Evolutionary conservation across 2,113 vertebrate genomes (phyloP).

Genomic region (Dicentrarchus labrax): DNA sequence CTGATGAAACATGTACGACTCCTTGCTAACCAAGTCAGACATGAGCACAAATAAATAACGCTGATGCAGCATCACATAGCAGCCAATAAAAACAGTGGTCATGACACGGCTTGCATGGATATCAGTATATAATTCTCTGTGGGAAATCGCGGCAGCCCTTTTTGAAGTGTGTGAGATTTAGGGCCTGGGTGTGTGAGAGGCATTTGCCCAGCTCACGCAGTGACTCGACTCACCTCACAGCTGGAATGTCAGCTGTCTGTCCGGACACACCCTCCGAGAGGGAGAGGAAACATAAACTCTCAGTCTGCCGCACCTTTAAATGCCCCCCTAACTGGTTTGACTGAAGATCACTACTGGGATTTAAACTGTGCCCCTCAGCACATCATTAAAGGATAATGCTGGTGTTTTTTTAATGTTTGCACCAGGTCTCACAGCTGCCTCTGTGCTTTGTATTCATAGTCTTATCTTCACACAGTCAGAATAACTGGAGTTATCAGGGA

Average conservation of each 20-base stretch:
- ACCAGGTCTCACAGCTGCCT: neutral
- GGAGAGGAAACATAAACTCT: slow-evolving; percentile 70
- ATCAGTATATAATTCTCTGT: slow-evolving; percentile 56
- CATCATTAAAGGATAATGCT: slow-evolving; percentile 37
- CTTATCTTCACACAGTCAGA: slow-evolving; percentile 18
- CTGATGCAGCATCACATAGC: neutral
- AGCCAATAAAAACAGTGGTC: slow-evolving; percentile 51
- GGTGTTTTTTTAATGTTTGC: neutral
- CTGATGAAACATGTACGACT: neutral
- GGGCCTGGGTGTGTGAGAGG: slow-evolving; percentile 79
- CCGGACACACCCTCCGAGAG: slow-evolving; percentile 76
- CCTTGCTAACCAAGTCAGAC: slow-evolving; percentile 18
- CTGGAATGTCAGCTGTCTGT: slow-evolving; percentile 85
- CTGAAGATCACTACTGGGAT: slow-evolving; percentile 32
- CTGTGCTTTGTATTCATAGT: neutral
- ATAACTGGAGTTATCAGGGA: neutral
- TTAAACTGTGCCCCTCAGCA: slow-evolving; percentile 21
- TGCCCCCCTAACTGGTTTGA: slow-evolving; percentile 47
- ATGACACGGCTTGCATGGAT: slow-evolving; percentile 44
- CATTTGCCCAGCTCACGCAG: slow-evolving; percentile 73
- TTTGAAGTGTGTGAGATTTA: slow-evolving; percentile 76
- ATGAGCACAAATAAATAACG: slow-evolving; percentile 29
- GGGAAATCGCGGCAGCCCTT: slow-evolving; percentile 54
- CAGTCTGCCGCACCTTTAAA: slow-evolving; percentile 68
- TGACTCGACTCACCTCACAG: slow-evolving; percentile 84